Evolutionary conservation across 2,113 vertebrate species (phyloP), one percentile per base, ranked within the genome.

Genomic region (Apteryx owenii): DNA sequence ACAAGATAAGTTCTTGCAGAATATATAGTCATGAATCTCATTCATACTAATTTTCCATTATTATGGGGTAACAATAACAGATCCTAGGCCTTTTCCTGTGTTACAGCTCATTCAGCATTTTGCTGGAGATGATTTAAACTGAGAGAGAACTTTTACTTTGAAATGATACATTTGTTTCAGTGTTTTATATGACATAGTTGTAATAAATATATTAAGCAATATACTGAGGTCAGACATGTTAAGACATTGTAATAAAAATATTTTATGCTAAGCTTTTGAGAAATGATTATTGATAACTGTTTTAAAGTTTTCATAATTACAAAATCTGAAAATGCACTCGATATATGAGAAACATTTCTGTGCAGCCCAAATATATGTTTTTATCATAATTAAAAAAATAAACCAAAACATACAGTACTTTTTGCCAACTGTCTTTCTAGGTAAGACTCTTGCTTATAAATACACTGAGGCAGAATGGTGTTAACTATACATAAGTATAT

Each of bases 361-460:
- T 38, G 46, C 61, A 65, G 42, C 28, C 89, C 38, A 56, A 90
- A 70, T 25, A 17, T 6, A 7, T 89, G 29, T 73, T 78, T 28
- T 46, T 13, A 81, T 33, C 4, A 1, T 36, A 3, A 21, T 70
- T 97, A 66, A 44, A 44, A 38, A 53, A 38, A 53, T 26, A 54
- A 26, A 26, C 44, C 44, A 56, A 70, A 85, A 88, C 60, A 12
- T 3, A 25, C 10, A 12, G 12, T 11, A 33, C 12, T 42, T 69
- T 95, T 89, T 90, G 60, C 86, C 87, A 95, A 1, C 40, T 89
- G 89, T 83, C 51, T 75, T 95, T 81, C 85, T 50, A 88, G 60
- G 64, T 62, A 68, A 85, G 54, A 88, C 42, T 36, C 70, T 88
- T 89, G 73, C 77, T 73, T n/a, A 71, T 44, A 89, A 94, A 87